Conservation (phyloP, 2,888 invertebrate species). For the Tortrix viridana region DNA sequence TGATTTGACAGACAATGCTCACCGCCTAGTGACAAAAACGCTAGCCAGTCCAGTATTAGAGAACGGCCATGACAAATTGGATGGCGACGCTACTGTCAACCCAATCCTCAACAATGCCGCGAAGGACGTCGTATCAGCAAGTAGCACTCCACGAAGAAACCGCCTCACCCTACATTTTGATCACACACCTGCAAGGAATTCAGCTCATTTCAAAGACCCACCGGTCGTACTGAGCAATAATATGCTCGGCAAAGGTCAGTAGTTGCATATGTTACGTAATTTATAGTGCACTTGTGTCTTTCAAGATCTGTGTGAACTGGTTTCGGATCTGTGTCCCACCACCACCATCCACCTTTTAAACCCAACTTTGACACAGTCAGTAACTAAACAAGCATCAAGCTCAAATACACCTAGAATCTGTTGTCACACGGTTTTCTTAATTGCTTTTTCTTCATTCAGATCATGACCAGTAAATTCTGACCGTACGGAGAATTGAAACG, state of each 20-base stretch:
- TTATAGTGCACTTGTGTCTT: constrained; percentile 20
- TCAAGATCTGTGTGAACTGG: constrained; percentile 17
- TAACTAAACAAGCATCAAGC: too few species aligned
- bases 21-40: constrained; percentile 84
- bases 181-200: constrained; percentile 87
- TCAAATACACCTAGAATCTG: too few species aligned
- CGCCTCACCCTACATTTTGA: constrained; percentile 90
- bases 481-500: too few species aligned
- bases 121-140: constrained; percentile 67
- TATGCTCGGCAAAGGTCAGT: constrained; percentile 74
- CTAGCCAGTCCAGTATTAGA: constrained; percentile 67
- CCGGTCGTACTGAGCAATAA: constrained; percentile 61
- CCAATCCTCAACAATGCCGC: constrained; percentile 50
- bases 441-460: too few species aligned
- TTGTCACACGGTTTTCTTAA: too few species aligned
- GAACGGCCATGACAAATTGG: constrained; percentile 69
- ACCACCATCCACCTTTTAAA: too few species aligned
- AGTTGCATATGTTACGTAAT: not conserved
- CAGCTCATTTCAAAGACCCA: constrained; percentile 90
- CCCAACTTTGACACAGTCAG: too few species aligned
- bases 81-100: constrained; percentile 59
- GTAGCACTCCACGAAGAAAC: constrained; percentile 84
- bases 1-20: constrained; percentile 88
- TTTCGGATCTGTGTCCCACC: constrained; percentile 17
- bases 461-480: too few species aligned